phyloP scores from a whole-genome alignment of 2,888 invertebrate genomes.

The Camptogramma bilineatum region DNA sequence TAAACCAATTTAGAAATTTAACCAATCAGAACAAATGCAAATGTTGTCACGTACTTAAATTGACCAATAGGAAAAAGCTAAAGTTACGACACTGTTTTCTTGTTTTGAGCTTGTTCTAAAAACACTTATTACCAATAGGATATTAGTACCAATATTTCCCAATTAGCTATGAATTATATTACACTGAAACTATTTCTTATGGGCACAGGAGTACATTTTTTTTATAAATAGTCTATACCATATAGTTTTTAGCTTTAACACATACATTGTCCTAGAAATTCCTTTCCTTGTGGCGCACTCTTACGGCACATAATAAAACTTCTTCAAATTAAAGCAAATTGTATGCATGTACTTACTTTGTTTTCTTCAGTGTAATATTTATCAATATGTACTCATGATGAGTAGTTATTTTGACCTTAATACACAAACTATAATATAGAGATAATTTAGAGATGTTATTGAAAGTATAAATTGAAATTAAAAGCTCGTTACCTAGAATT shows the following conservation, averaged over 20 bases:
- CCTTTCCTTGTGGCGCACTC: slow-evolving; percentile 16
- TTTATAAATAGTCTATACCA: neutral
- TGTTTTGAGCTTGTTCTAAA: neutral
- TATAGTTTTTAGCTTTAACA: no score
- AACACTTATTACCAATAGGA: neutral
- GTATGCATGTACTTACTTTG: no score
- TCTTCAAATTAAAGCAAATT: neutral
- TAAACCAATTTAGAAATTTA: neutral
- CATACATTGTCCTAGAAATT: neutral
- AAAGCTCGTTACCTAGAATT: no score
- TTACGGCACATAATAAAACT: slow-evolving; percentile 6
- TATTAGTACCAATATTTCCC: neutral
- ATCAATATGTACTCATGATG: no score
- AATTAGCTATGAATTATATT: no score
- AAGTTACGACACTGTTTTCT: neutral
- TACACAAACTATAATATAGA: no score
- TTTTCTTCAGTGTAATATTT: neutral
- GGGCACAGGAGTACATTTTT: neutral
- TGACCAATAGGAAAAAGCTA: neutral
- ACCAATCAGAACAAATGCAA: neutral
- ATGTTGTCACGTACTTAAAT: neutral
- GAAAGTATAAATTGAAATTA: no score
- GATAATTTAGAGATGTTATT: no score
- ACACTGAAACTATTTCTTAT: neutral
- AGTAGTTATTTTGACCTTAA: no score